phyloP scores from a whole-genome alignment of 2,888 invertebrate genomes.

The Aphodius granarius region DNA sequence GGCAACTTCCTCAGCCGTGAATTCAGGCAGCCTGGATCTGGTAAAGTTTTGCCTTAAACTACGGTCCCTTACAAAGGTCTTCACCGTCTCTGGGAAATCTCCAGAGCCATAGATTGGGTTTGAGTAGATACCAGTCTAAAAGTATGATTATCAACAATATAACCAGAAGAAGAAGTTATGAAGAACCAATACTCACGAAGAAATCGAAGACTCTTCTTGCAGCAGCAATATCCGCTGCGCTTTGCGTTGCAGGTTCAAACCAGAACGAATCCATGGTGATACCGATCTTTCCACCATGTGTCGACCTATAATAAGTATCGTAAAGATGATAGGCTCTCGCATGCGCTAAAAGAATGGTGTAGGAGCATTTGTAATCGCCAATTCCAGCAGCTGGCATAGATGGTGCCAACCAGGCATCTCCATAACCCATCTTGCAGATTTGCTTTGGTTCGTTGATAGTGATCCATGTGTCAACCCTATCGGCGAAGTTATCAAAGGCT shows the following conservation, averaged over 20 bases:
- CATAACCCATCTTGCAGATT: conserved; percentile 40
- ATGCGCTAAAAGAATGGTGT: conserved; percentile 54
- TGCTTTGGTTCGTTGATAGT: conserved; percentile 56
- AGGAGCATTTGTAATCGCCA: conserved; percentile 62
- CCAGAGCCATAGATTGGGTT: conserved; percentile 66
- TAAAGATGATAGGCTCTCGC: conserved; percentile 56
- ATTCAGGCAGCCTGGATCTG: conserved; percentile 62
- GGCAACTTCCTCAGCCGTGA: conserved; percentile 60
- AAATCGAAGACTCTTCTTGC: conserved; percentile 52
- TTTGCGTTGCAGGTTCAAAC: conserved; percentile 54
- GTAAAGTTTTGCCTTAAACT: conserved; percentile 61
- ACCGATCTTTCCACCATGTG: conserved; percentile 45
- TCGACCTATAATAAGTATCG: conserved; percentile 38
- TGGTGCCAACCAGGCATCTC: conserved; percentile 54
- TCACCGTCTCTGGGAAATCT: conserved; percentile 66
- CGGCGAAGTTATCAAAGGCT: conserved; percentile 41
- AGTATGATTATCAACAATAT: too few species aligned
- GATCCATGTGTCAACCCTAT: conserved; percentile 52
- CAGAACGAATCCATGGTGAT: conserved; percentile 55
- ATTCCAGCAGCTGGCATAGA: conserved; percentile 54
- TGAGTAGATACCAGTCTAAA: conserved; percentile 60
- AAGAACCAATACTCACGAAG: conserved; percentile 24
- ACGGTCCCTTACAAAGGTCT: conserved; percentile 57
- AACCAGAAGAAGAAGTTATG: too few species aligned
- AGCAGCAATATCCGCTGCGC: conserved; percentile 51